A percentile compares a stretch with the other conserved stretches of the same genome.
Evolutionary conservation across 2,113 vertebrate species (phyloP).

Genomic region (Spizaetus ornatus): DNA sequence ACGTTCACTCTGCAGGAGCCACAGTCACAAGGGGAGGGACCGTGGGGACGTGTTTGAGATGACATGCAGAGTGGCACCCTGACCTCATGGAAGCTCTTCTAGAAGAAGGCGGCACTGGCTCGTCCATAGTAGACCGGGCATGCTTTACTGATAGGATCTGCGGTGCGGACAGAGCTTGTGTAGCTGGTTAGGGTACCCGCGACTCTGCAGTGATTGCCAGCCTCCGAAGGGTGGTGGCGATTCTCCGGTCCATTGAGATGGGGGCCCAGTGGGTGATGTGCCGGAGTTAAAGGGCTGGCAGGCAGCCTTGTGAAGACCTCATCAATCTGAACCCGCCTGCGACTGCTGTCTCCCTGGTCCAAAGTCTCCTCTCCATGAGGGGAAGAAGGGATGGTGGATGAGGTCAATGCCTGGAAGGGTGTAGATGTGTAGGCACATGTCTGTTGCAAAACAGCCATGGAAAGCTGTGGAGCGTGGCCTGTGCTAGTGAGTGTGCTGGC

Average conservation of each 20-base stretch:
- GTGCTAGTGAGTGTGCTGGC: background rate
- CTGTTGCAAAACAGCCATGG: background rate
- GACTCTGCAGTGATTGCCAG: background rate
- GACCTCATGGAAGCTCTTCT: background rate
- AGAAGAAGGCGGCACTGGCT: background rate
- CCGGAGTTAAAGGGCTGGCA: background rate
- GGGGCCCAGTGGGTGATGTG: background rate
- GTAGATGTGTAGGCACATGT: background rate
- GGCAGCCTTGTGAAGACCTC: background rate
- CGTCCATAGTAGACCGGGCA: background rate
- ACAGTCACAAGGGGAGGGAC: background rate
- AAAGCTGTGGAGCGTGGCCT: background rate
- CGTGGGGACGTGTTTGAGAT: background rate
- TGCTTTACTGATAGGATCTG: background rate
- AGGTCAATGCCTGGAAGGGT: background rate
- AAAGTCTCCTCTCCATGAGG: background rate
- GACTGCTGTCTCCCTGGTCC: background rate
- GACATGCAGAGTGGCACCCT: background rate
- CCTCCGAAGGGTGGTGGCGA: background rate
- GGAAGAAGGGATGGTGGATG: background rate
- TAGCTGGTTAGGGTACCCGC: background rate
- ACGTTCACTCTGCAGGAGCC: background rate
- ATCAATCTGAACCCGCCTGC: background rate
- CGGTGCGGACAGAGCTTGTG: rapidly evolving
- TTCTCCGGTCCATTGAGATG: background rate